Conservation (phyloP, 2,888 invertebrate species). For the Netelia fuscicornis region DNA sequence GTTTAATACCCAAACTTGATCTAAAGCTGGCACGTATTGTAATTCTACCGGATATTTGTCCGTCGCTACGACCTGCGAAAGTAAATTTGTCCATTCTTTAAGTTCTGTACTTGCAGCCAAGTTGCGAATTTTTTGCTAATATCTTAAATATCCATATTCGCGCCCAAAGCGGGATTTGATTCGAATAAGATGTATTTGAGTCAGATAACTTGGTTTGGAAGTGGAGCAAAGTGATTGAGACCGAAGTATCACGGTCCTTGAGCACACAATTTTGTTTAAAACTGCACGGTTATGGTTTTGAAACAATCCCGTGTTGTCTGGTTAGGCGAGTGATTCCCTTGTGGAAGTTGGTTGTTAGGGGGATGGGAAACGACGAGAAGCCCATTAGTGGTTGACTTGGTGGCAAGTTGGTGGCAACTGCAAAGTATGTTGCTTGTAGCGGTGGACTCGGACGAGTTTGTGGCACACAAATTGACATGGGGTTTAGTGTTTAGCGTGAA, state of each 20-base stretch:
- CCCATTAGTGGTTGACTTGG: conserved; percentile 41
- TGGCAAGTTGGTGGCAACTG: conserved; percentile 11
- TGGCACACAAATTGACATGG: conserved; percentile 10
- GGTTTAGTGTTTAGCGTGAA: conserved; percentile 24
- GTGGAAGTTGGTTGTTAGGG: not conserved
- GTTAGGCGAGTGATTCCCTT: not conserved
- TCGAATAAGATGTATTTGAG: too few species aligned
- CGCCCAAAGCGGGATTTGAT: too few species aligned
- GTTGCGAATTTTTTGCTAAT: too few species aligned
- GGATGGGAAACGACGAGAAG: conserved; percentile 9
- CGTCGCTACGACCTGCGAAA: conserved; percentile 88
- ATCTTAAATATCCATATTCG: too few species aligned
- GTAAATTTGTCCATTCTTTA: not conserved
- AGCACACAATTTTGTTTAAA: not conserved
- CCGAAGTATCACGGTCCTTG: too few species aligned
- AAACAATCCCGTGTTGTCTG: not conserved
- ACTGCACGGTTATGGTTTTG: conserved; percentile 1
- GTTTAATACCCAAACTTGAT: conserved; percentile 91
- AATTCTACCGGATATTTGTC: conserved; percentile 90
- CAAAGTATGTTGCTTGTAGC: conserved; percentile 20
- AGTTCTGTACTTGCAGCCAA: too few species aligned
- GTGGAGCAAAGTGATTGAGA: too few species aligned
- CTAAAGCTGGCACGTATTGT: conserved; percentile 89
- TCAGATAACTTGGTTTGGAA: too few species aligned
- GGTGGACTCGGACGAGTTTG: conserved; percentile 4